phyloP scores from a whole-genome alignment of 2,797 vertebrate genomes.

The Hoplostethus mediterraneus region DNA sequence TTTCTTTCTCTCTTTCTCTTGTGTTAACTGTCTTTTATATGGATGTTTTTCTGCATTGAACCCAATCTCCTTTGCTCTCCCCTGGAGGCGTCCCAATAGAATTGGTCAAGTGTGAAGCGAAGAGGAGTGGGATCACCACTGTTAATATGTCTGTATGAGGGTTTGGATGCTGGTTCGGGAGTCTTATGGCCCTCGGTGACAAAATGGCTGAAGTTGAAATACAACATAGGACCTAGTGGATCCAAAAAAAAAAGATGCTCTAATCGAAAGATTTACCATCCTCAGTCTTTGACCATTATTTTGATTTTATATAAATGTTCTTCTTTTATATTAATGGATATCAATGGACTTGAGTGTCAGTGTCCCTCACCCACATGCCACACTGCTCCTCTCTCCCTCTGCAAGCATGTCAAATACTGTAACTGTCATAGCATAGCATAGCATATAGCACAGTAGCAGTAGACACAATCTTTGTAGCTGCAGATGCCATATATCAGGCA shows the following conservation, averaged over 20 bases:
- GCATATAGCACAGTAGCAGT: constrained; percentile 65
- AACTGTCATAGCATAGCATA: constrained; percentile 68
- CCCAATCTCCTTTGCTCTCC: constrained; percentile 48
- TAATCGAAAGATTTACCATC: constrained; percentile 74
- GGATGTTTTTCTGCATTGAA: constrained; percentile 57
- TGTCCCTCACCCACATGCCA: constrained; percentile 89
- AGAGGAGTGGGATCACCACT: constrained; percentile 52
- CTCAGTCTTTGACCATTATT: constrained; percentile 85
- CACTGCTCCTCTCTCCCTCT: constrained; percentile 87
- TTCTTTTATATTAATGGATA: constrained; percentile 88
- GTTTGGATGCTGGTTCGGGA: constrained; percentile 43
- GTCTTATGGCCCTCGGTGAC: constrained; percentile 6
- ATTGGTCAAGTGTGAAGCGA: constrained; percentile 49
- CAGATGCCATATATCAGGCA: constrained; percentile 22
- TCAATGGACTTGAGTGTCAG: constrained; percentile 88
- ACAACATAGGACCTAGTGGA: constrained; percentile 53
- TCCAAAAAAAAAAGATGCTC: constrained; percentile 35
- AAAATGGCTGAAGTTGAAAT: constrained; percentile 22
- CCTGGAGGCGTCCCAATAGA: constrained; percentile 56
- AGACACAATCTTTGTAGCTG: constrained; percentile 40
- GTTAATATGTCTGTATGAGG: constrained; percentile 43
- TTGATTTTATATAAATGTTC: constrained; percentile 89
- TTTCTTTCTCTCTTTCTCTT: constrained; percentile 54
- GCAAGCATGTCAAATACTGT: constrained; percentile 82
- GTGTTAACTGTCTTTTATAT: constrained; percentile 35